Evolutionary conservation across 2,888 invertebrate species (phyloP), one percentile per base, ranked within the genome.

Genomic region (Hirtodrosophila trivittata): DNA sequence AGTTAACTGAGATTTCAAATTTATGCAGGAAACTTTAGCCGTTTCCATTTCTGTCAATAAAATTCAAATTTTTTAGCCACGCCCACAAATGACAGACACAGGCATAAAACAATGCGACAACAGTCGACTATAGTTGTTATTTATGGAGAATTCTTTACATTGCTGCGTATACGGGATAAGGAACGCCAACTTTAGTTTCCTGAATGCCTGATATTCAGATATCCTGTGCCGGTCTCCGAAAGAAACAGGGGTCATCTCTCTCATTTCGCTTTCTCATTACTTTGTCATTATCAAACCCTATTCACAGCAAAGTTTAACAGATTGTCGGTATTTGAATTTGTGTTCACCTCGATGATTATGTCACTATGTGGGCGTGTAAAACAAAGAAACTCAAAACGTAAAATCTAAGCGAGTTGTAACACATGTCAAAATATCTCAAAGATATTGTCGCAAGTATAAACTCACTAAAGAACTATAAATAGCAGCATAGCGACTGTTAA

Each of bases 81-180:
- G 69, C 72, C 72, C 62, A 55, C 59, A 16, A 66, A 55, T 25
- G 25, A 6, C 25, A 25, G 25, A 9, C 16, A 12, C 30, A 37
- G 46, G 41, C 42, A 32, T 33, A 6, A 47, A 49, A 66, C 57
- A 51, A 57, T 43, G 46, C 21, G 45, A 21, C 42, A 38, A 28
- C 35, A 50, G 54, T 55, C 66, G 30, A 7, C 35, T 18, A 57
- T 80, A 60, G 80, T 80, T 76, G 70, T 60, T 76, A 73, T 77
- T 76, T 77, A 77, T 77, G 76, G 76, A 70, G 76, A 76, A 73
- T 80, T 80, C 80, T 77, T 80, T 80, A 73, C 77, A 80, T 66
- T 76, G 57, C 63, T 55, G 39, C 68, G 59, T 58, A 67, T 67
- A 46, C 30, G 50, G 41, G 46, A 55, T 55, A 32, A 30, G 51